Evolutionary conservation across 2,113 vertebrate genomes (phyloP), one percentile per base, ranked within the genome.

Genomic region (Nettapus auritus): DNA sequence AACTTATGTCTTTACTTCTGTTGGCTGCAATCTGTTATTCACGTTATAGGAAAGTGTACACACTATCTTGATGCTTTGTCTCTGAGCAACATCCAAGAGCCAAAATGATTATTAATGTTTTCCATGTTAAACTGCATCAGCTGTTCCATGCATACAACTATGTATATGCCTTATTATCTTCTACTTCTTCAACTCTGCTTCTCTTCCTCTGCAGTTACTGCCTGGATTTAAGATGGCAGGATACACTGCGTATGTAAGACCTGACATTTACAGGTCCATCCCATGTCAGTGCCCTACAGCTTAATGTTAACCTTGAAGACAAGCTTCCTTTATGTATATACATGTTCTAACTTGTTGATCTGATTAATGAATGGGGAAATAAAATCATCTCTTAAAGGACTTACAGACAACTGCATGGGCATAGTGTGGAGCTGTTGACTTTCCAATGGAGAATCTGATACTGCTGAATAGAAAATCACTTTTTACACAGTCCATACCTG

Each of bases 371-470:
- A 8, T 55, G 14, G 17, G 18, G 46, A 82, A 48, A 5, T 40
- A 73, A 85, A 87, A 73, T 56, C 1, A 13, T n/a, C 34, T 84
- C 22, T 33, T 64, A 22, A 60, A 40, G 62, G 48, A 64, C 0
- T 36, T 53, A 56, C 0, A 6, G 64, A 19, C 15, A 33, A 13
- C 33, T 60, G 12, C 13, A 29, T 1, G 3, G 6, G 6, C 18
- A 52, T 26, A 50, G 9, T 8, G 2, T 46, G 19, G 7, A 46
- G 14, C 25, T 62, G 12, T 52, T 70, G 25, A 22, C 3, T 52
- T 57, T 76, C 33, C 14, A 46, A 11, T 16, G 38, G 13, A 82
- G 20, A 13, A 66, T n/a, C 3, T 69, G 57, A 33, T 55, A 28
- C 0, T 56, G 23, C 19, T 66, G 28, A 17, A 7, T 29, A 40